A percentile compares a stretch with the other conserved stretches of the same genome.
Evolutionary conservation across 2,797 vertebrate species (phyloP).

Genomic region (Merluccius polli): DNA sequence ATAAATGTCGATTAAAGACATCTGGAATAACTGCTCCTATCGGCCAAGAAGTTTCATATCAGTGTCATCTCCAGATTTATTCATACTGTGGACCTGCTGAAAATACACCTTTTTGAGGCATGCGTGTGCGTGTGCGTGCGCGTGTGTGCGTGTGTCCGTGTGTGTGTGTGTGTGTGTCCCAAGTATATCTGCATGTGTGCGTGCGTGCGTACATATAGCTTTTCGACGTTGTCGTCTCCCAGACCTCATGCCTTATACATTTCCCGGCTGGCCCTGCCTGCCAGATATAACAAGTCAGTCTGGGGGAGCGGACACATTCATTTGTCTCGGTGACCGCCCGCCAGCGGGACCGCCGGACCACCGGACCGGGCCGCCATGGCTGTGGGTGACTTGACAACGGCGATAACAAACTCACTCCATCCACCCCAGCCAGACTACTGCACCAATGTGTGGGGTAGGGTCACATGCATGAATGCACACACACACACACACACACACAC

Average conservation of each 20-base stretch:
- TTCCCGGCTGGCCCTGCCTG: not conserved
- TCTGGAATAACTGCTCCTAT: not conserved
- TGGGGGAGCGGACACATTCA: not conserved
- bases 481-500: too few relatives aligned
- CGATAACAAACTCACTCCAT: not conserved
- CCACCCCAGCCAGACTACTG: not conserved
- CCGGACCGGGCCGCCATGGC: too few relatives aligned
- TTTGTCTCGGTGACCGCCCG: not conserved
- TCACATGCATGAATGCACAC: not conserved
- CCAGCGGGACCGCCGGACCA: too few relatives aligned
- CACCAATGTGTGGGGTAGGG: not conserved
- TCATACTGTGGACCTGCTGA: not conserved
- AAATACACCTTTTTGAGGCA: not conserved
- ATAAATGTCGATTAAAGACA: not conserved
- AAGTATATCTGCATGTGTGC: not conserved
- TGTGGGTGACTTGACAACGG: not conserved
- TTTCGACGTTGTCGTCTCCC: not conserved
- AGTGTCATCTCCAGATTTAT: not conserved
- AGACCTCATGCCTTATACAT: not conserved
- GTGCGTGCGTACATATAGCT: not conserved
- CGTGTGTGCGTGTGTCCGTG: not conserved
- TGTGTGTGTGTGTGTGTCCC: not conserved
- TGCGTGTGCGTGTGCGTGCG: not conserved
- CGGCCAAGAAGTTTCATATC: not conserved
- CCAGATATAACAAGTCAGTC: not conserved